Conservation (phyloP, 2,888 invertebrate genomes). For the Yponomeuta plumbellus region DNA sequence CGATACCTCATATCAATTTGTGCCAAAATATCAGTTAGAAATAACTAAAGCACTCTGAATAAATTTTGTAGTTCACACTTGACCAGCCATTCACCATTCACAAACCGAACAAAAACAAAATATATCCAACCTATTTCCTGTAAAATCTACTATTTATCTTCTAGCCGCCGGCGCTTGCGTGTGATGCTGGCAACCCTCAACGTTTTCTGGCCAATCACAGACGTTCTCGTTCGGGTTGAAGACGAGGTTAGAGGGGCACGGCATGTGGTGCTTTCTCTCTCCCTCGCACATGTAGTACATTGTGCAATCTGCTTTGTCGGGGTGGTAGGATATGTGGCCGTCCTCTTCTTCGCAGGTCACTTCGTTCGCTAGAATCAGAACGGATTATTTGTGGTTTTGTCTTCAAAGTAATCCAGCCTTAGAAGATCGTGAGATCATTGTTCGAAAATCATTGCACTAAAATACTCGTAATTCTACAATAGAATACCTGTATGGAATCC, state of each 20-base stretch:
- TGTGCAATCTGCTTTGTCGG: constrained; percentile 92
- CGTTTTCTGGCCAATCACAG: constrained; percentile 97
- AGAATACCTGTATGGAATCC: too few relatives aligned
- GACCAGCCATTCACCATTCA: background rate
- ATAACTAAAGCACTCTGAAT: too few relatives aligned
- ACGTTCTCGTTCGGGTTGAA: constrained; percentile 96
- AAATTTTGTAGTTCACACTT: background rate
- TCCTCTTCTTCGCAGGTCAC: constrained; percentile 94
- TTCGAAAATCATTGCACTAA: too few relatives aligned
- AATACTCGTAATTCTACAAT: too few relatives aligned
- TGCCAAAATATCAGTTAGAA: too few relatives aligned
- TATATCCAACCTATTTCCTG: constrained; percentile 25
- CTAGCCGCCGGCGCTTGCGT: constrained; percentile 69
- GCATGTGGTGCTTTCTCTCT: constrained; percentile 96
- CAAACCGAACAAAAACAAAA: constrained; percentile 26
- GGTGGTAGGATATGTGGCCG: constrained; percentile 95
- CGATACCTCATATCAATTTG: too few relatives aligned
- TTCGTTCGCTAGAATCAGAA: constrained; percentile 82
- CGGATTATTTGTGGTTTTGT: background rate
- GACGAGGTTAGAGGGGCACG: constrained; percentile 93
- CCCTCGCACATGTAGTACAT: constrained; percentile 98
- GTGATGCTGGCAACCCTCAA: constrained; percentile 85
- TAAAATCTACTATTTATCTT: constrained; percentile 38
- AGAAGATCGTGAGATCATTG: too few relatives aligned
- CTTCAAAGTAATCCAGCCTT: background rate